Evolutionary conservation across 2,797 vertebrate genomes (phyloP).

Genomic region (Lacerta agilis): DNA sequence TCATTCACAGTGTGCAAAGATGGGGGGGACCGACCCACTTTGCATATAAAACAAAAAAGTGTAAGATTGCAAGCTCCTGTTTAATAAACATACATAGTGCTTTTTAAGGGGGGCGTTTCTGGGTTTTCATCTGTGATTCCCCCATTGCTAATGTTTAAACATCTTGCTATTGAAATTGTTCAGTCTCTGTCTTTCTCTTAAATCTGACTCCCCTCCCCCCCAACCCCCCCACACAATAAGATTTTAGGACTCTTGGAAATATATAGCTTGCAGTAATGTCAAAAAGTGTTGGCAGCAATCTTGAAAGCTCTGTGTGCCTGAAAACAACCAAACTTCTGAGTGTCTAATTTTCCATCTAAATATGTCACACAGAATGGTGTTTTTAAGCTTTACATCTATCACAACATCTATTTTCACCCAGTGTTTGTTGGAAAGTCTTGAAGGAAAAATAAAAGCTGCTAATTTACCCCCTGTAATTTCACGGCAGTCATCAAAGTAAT

Average conservation of each 20-base stretch:
- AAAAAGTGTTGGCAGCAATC: conserved; percentile 8
- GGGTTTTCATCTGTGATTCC: neutral
- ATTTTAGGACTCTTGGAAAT: conserved; percentile 1
- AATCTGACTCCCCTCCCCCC: neutral
- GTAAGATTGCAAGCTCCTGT: neutral
- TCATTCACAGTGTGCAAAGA: too few relatives aligned
- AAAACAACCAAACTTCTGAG: conserved; percentile 32
- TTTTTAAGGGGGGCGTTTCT: neutral
- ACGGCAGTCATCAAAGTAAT: neutral
- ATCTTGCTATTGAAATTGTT: conserved; percentile 44
- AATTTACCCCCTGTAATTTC: conserved; percentile 15
- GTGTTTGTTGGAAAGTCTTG: neutral
- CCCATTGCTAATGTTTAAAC: neutral
- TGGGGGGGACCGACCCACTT: neutral
- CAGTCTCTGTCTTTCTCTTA: neutral
- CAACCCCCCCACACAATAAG: conserved; percentile 23
- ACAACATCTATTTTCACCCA: conserved; percentile 24
- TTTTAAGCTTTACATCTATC: conserved; percentile 7
- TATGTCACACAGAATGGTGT: conserved; percentile 1
- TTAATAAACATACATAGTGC: neutral
- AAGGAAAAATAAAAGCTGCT: conserved; percentile 20
- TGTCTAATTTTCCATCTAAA: conserved; percentile 15
- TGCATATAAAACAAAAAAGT: neutral
- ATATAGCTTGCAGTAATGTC: conserved; percentile 25
- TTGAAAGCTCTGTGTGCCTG: conserved; percentile 13